Evolutionary conservation across 2,113 vertebrate genomes (phyloP), one percentile per base, ranked within the genome.

Genomic region (Xiphias gladius): DNA sequence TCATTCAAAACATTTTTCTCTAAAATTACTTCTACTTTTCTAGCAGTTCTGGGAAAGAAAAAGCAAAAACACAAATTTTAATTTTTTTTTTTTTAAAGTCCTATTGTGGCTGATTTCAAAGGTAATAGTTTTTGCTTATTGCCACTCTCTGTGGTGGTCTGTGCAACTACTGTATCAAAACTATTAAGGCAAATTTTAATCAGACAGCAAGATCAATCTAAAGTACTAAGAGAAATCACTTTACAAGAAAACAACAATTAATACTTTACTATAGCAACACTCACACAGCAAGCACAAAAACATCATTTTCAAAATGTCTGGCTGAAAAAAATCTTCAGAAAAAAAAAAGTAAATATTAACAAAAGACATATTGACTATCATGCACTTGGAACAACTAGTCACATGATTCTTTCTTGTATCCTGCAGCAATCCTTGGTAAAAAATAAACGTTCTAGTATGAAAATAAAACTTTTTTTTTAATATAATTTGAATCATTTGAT

Each of bases 181-280:
- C 95, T 95, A 96, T 97, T 97, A 97, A 99, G 98, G 97, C 97
- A 98, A 97, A 96, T 96, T 96, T 96, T 95, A 68, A 96, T 95
- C 95, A 96, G 88, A 93, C 82, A 86, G 75, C 85, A 88, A 96
- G 95, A 95, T 96, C 94, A 96, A 95, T 94, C 95, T 95, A 97
- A 95, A 85, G 89, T 82, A 95, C 96, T 95, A 93, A 93, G 95
- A 96, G 92, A 90, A 90, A 94, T 94, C 94, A 96, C 95, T 96
- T 95, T 95, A 96, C 95, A 94, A 96, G 93, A 93, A 96, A 91
- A 86, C 75, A 86, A 91, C 95, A 94, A 89, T 86, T 89, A 96
- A 97, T 96, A 97, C 96, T 90, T 97, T 96, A 96, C 95, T 94
- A 96, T 94, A 95, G 95, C 95, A 94, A 97, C 96, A 98, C 96